Conservation (phyloP, 92 coral and sea anemone genomes). For the Virgularia gustaviana region DNA sequence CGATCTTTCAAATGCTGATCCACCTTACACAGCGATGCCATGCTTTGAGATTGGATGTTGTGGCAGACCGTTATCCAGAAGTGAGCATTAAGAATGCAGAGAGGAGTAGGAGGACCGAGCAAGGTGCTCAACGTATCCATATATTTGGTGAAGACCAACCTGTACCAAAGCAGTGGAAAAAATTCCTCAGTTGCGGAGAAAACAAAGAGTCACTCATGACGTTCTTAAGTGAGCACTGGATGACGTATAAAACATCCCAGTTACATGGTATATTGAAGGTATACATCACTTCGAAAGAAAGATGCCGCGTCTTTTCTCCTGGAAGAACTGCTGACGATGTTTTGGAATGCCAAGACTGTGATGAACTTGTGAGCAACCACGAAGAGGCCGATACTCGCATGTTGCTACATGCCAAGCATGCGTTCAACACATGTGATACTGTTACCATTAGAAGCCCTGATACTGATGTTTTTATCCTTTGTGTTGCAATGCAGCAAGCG, state of each 20-base stretch:
- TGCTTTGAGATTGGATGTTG: slow-evolving; percentile 31
- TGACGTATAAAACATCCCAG: slow-evolving; percentile 22
- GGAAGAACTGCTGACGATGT: slow-evolving; percentile 10
- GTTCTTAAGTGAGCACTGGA: slow-evolving; percentile 47
- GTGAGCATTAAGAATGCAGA: slow-evolving; percentile 47
- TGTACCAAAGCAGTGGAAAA: slow-evolving; percentile 49
- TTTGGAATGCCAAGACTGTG: not conserved
- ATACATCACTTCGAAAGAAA: slow-evolving; percentile 3
- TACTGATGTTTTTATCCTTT: slow-evolving; percentile 43
- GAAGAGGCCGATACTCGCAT: slow-evolving; percentile 45
- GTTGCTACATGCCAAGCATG: slow-evolving; percentile 41
- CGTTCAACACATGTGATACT: slow-evolving; percentile 2
- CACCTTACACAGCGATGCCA: slow-evolving; percentile 9
- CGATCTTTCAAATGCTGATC: slow-evolving; percentile 7
- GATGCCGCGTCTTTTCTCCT: slow-evolving; percentile 18
- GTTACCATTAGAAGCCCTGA: slow-evolving; percentile 35
- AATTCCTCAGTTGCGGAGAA: slow-evolving; percentile 45
- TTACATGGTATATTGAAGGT: slow-evolving; percentile 5
- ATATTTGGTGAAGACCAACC: slow-evolving; percentile 35
- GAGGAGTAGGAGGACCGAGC: slow-evolving; percentile 34
- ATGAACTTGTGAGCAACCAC: slow-evolving; percentile 25
- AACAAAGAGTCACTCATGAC: slow-evolving; percentile 42
- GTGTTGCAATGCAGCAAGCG: slow-evolving; percentile 32
- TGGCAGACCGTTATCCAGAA: slow-evolving; percentile 37
- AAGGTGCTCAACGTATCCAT: slow-evolving; percentile 45